Base-by-base conservation (phyloP, 2,888 invertebrate genomes). In the Acrocyrtus sp. region DNA sequence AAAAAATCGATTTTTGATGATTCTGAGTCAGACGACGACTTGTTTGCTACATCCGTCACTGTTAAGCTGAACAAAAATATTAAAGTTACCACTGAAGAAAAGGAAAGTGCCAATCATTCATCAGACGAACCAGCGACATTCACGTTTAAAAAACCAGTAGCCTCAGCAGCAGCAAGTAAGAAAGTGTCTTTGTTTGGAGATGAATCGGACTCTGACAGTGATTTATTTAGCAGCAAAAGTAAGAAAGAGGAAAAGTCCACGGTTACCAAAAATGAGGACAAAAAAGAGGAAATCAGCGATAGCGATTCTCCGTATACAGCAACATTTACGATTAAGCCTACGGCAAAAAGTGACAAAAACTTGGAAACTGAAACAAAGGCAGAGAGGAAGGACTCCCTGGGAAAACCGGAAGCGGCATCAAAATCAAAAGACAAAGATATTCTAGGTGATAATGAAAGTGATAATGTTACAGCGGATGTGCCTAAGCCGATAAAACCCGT, bases 1-100 rank as follows among this genome's bases (percentile, higher is more conserved):
- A 72, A 72, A 22, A 74, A 77, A 10, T 81, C 81, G 6, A 76
- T 80, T 22, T 81, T 81, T 74, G 81, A 81, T 26, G 79, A 80
- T 57, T 80, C 80, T 1, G 81, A 81, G 41, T 81, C 81, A 17
- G 81, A 75, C 24, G 78, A 79, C 29, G 80, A 80, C 56, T 12
- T 79, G 1, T 80, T 81, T 34, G 12, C 6, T 34, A n/a, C n/a
- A n/a, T n/a, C n/a, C n/a, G n/a, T n/a, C n/a, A n/a, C n/a, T n/a
- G n/a, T n/a, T n/a, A n/a, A n/a, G n/a, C n/a, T n/a, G n/a, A n/a
- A n/a, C n/a, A n/a, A n/a, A n/a, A 34, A 12, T 12, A 34, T 8
- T 8, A 34, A 34, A 12, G 34, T 12, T 8, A 34, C 34, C 34
- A 34, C 34, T 8, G 12, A 34, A 12, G 12, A 8, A 34, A 34